These are phyloP conservation scores for Felis chaus DNA, from an alignment of 2,113 vertebrate genomes.

Conservation along the genomic window DNA sequence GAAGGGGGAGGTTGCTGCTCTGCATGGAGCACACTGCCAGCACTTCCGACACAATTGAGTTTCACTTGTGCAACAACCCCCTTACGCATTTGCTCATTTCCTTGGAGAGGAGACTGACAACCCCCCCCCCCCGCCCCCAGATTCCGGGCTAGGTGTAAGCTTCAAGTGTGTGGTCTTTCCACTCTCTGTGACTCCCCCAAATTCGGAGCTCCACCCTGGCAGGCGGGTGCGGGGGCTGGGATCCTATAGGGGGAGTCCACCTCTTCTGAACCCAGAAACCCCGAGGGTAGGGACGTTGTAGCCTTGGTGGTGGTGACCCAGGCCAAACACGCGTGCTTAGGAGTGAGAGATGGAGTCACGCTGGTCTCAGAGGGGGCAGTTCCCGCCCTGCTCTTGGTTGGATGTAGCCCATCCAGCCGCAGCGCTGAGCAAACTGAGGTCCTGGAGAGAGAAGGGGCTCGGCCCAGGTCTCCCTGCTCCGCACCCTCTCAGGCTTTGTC, in stretches of 20 bases:
- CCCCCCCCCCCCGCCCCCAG: rapidly evolving
- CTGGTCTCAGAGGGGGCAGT: background rate
- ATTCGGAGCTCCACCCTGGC: background rate
- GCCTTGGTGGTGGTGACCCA: background rate
- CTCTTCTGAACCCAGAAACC: background rate
- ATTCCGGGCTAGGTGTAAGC: background rate
- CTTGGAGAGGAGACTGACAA: background rate
- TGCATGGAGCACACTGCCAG: rapidly evolving
- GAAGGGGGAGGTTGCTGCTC: too few relatives aligned
- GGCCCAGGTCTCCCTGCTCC: background rate
- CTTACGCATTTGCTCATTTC: background rate
- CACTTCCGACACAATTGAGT: rapidly evolving
- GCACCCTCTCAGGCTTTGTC: background rate
- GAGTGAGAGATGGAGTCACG: rapidly evolving
- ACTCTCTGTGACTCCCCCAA: rapidly evolving
- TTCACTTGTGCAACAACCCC: too few relatives aligned
- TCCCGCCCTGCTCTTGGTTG: background rate
- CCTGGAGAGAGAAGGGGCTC: background rate
- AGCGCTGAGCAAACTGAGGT: background rate
- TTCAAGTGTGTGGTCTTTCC: background rate
- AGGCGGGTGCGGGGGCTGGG: background rate
- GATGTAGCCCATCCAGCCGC: background rate
- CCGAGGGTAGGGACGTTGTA: background rate
- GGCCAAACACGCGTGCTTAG: rapidly evolving
- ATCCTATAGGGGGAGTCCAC: background rate